Evolutionary conservation across 1,140 invertebrate species (phyloP), one percentile per base, ranked within the genome.

Genomic region (Drosophila lowei): DNA sequence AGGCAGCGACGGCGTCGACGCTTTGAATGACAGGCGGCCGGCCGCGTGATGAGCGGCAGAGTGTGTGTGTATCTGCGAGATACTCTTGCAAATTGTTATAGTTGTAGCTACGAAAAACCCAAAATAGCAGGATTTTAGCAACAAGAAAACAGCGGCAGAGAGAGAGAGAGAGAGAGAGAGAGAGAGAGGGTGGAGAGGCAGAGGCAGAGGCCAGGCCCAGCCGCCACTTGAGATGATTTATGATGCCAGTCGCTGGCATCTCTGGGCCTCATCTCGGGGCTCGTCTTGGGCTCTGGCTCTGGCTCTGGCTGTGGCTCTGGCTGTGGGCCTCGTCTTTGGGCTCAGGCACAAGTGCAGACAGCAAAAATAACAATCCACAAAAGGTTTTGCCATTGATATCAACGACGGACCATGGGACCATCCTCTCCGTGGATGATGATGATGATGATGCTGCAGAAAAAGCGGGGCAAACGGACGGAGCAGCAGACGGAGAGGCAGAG

Each of bases 181-280:
- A 30, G 42, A 34, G 28, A 6, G 21, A 34, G 43, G 15, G 63
- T 25, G 11, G 28, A 34, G 38, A 30, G 6, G 11, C 28, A 6
- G 42, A 21, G 16, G 11, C 21, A 34, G 38, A 30, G 55, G 47
- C 55, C 66, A 70, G 61, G 61, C 62, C 53, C 58, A 43, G 71
- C 71, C 74, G 74, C 80, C 78, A 86, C 81, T 86, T 81, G 83
- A 86, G 78, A 86, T 86, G 81, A 86, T 86, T 86, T 86, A 86
- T 88, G 83, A 86, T 86, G 81, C 81, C 77, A 80, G 77, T 58
- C 70, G 63, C 34, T 38, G 34, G 11, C 34, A 38, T 38, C 11
- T 38, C 34, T 38, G 11, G 34, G 34, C 34, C 34, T 38, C 11
- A 38, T 13, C 34, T 38, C 34, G 34, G 34, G 34, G 11, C 30